These are phyloP conservation scores for Acrobasis suavella DNA, from an alignment of 2,888 invertebrate genomes.

Conservation along the genomic window DNA sequence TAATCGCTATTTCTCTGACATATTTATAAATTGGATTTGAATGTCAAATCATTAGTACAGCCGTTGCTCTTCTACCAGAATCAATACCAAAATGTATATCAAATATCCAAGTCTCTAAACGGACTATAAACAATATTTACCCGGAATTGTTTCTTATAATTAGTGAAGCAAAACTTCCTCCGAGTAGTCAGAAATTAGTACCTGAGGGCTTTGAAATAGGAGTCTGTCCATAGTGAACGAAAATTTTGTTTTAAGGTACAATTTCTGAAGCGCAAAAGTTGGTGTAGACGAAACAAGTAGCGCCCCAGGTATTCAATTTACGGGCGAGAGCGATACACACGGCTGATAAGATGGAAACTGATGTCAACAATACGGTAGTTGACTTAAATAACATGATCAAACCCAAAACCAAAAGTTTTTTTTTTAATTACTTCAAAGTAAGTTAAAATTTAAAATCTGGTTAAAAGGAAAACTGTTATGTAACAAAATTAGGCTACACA, in stretches of 20 bases:
- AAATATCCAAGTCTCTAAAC: background rate
- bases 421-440: too few species aligned
- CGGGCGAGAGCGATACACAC: conserved; percentile 32
- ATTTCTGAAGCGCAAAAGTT: conserved; percentile 36
- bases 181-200: conserved; percentile 30
- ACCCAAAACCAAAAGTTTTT: too few species aligned
- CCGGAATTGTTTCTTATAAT: conserved; percentile 28
- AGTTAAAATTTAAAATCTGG: too few species aligned
- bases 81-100: background rate
- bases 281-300: conserved; percentile 32
- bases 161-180: conserved; percentile 27
- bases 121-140: background rate
- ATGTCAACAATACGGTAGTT: background rate
- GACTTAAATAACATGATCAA: too few species aligned
- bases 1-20: too few species aligned
- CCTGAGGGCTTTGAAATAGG: conserved; percentile 26
- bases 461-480: too few species aligned
- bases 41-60: too few species aligned
- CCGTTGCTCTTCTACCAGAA: too few species aligned
- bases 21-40: too few species aligned
- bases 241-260: conserved; percentile 31
- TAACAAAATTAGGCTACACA: too few species aligned
- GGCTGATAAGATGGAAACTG: conserved; percentile 2
- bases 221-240: conserved; percentile 29
- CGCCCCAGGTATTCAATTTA: conserved; percentile 39